phyloP scores from a whole-genome alignment of 1,140 invertebrate species.

The Venturia canescens region DNA sequence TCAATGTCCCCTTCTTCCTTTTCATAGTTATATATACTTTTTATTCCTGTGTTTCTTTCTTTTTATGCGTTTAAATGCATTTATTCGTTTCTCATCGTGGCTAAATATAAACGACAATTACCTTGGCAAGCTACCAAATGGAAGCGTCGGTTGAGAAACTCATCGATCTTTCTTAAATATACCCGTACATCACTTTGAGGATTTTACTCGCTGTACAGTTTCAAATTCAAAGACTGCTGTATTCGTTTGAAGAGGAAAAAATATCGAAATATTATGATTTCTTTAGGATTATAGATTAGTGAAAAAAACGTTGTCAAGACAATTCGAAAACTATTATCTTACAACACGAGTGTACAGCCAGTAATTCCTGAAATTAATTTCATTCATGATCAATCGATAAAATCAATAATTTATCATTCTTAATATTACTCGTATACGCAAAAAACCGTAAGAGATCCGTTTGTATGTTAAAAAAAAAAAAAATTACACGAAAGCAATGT shows the following conservation, averaged over 20 bases:
- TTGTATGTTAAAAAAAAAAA: too few species aligned
- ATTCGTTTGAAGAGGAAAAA: too few species aligned
- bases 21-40: not conserved
- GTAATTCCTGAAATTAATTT: too few species aligned
- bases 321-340: not conserved
- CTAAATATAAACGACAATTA: not conserved
- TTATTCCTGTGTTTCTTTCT: not conserved
- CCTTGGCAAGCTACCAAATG: constrained; percentile 1
- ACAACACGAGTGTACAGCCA: not conserved
- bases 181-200: constrained; percentile 14
- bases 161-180: constrained; percentile 27
- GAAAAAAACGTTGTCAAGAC: too few species aligned
- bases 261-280: too few species aligned
- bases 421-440: constrained; percentile 29
- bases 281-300: too few species aligned
- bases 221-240: too few species aligned
- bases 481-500: too few species aligned
- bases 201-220: not conserved
- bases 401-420: constrained; percentile 37
- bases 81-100: not conserved
- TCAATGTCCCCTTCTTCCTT: constrained; percentile 5
- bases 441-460: constrained; percentile 35
- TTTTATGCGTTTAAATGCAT: not conserved
- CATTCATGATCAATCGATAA: constrained; percentile 26
- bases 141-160: constrained; percentile 29